These are phyloP conservation scores for Bufo gargarizans DNA, from an alignment of 2,113 vertebrate genomes.

Conservation along the genomic window DNA sequence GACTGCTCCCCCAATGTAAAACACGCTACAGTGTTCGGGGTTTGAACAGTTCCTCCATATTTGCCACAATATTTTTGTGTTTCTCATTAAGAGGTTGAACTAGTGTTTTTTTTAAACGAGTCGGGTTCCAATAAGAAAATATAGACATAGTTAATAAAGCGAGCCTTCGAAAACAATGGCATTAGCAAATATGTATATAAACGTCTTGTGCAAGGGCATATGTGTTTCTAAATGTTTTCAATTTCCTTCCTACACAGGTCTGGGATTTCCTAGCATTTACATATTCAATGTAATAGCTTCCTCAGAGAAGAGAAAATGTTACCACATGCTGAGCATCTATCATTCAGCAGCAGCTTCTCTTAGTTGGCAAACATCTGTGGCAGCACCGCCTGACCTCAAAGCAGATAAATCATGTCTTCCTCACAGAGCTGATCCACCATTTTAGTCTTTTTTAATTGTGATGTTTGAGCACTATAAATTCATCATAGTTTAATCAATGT, in stretches of 20 bases:
- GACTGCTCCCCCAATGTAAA: no score
- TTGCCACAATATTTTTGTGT: no score
- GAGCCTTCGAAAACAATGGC: neutral
- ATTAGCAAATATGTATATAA: neutral
- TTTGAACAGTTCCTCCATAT: no score
- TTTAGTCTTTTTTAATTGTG: neutral
- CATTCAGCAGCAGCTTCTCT: neutral
- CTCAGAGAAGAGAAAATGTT: conserved; percentile 8
- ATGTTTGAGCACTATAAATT: neutral
- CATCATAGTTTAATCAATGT: neutral
- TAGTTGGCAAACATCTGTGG: conserved; percentile 23
- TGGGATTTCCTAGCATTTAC: neutral
- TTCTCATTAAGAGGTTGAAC: neutral
- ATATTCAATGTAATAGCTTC: conserved; percentile 17
- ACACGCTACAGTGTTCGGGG: no score
- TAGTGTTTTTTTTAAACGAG: no score
- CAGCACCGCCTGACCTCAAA: neutral
- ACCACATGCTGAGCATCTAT: conserved; percentile 14
- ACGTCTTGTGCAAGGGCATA: neutral
- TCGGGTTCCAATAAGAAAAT: neutral
- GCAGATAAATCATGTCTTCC: conserved; percentile 17
- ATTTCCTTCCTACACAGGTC: neutral
- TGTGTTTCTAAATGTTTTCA: neutral
- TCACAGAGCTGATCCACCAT: neutral
- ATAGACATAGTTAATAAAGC: neutral